Evolutionary conservation across 2,888 invertebrate species (phyloP).

Genomic region (Formica aserva): DNA sequence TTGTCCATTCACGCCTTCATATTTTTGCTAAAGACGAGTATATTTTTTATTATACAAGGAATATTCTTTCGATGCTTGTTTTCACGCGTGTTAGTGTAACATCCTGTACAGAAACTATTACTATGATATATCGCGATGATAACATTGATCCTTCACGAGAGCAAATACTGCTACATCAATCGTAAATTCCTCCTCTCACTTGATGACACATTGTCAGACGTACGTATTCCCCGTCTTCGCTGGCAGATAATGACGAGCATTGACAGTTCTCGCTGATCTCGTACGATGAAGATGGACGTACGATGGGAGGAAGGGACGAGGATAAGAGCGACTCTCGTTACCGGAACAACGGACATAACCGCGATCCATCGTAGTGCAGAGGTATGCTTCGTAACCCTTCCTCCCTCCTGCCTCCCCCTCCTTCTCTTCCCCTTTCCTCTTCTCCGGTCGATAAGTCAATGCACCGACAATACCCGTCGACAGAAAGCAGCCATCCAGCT

Average conservation of each 20-base stretch:
- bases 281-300: conserved; percentile 65
- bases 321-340: conserved; percentile 68
- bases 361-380: conserved; percentile 75
- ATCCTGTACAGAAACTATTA: not conserved
- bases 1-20: not conserved
- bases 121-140: not conserved
- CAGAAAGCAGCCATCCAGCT: conserved; percentile 73
- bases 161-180: not conserved
- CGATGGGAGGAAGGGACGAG: conserved; percentile 14
- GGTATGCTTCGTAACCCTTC: conserved; percentile 71
- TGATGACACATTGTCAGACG: conserved; percentile 56
- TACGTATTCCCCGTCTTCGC: conserved; percentile 57
- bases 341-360: conserved; percentile 78
- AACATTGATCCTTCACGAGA: conserved; percentile 2
- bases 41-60: not conserved
- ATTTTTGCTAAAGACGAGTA: not conserved
- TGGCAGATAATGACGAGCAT: conserved; percentile 71
- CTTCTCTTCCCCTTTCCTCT: not conserved
- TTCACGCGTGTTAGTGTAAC: not conserved
- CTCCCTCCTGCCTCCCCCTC: no score
- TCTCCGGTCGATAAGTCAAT: conserved; percentile 77
- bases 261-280: conserved; percentile 41
- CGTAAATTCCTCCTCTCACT: conserved; percentile 42
- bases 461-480: conserved; percentile 78
- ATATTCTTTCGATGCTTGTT: not conserved